Evolutionary conservation across 2,113 vertebrate genomes (phyloP), one percentile per base, ranked within the genome.

Genomic region (Loxodonta africana): DNA sequence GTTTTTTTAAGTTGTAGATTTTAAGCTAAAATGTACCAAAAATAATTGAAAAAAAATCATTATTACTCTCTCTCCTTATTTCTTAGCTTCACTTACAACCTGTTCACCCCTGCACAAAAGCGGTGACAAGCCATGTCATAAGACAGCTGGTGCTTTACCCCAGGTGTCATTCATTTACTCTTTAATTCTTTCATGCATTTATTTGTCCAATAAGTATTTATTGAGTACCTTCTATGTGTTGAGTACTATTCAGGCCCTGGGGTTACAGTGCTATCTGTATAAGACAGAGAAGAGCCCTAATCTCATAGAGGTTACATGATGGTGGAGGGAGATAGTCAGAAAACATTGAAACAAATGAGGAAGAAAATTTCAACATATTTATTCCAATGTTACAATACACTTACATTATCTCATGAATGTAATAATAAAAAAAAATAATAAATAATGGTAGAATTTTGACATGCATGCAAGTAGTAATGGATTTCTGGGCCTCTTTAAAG

Each of bases 401-500:
- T 51, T 90, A 41, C 14, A 57, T 83, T 46, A 60, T 23, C 62
- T 41, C 77, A 5, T 63, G 8, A 89, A 71, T 65, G 30, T 86
- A 77, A 93, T 83, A 93, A 33, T 48, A 30, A 86, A 81, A 88
- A 28, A 62, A 92, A 85, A 60, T 37, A 53, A 81, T 37, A 37
- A 30, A 53, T 28, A 62, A 37, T 51, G 60, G 26, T 48, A 53
- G 48, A 25, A 33, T 76, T 71, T 74, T 63, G 65, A 83, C 21
- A 12, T n/a, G n/a, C 25, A 14, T 20, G 33, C 12, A 89, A 51
- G 17, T 71, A 26, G 4, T 26, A 62, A 46, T 4, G 9, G 25
- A 60, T 74, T 91, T 78, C 41, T 78, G 23, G 41, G 23, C 2
- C 26, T 3, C 30, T 69, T 63, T 62, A 44, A 78, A 33, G 21